phyloP scores from a whole-genome alignment of 2,888 invertebrate species.

The Falcaria lacertinaria region DNA sequence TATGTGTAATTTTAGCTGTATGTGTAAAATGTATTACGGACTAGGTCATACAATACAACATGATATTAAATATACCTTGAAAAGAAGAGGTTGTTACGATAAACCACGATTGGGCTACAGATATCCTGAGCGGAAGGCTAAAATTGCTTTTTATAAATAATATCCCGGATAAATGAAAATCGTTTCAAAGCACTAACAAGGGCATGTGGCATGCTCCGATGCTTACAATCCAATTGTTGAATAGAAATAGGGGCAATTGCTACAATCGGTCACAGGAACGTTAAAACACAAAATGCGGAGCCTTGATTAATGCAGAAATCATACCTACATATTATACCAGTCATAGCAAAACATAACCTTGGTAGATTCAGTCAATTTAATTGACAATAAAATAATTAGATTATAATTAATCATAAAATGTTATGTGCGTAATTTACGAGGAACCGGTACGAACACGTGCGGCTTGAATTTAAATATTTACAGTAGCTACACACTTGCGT shows the following conservation, averaged over 20 bases:
- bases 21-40: too few relatives aligned
- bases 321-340: too few relatives aligned
- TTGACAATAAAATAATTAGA: conserved; percentile 22
- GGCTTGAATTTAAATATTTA: too few relatives aligned
- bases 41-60: too few relatives aligned
- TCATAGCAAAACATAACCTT: conserved; percentile 11
- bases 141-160: neutral
- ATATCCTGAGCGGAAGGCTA: neutral
- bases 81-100: too few relatives aligned
- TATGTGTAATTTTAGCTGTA: too few relatives aligned
- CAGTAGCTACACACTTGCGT: too few relatives aligned
- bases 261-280: neutral
- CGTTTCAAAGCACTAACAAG: neutral
- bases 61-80: too few relatives aligned
- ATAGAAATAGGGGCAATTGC: neutral
- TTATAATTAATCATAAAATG: conserved; percentile 15
- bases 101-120: too few relatives aligned
- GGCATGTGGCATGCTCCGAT: neutral
- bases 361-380: conserved; percentile 16
- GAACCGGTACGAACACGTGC: too few relatives aligned
- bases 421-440: conserved; percentile 2
- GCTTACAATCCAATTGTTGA: neutral
- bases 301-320: neutral
- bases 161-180: neutral
- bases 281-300: neutral